A percentile compares a stretch with the other conserved stretches of the same genome.
Evolutionary conservation across 2,888 invertebrate species (phyloP).

Genomic region (Chalcis sispes): DNA sequence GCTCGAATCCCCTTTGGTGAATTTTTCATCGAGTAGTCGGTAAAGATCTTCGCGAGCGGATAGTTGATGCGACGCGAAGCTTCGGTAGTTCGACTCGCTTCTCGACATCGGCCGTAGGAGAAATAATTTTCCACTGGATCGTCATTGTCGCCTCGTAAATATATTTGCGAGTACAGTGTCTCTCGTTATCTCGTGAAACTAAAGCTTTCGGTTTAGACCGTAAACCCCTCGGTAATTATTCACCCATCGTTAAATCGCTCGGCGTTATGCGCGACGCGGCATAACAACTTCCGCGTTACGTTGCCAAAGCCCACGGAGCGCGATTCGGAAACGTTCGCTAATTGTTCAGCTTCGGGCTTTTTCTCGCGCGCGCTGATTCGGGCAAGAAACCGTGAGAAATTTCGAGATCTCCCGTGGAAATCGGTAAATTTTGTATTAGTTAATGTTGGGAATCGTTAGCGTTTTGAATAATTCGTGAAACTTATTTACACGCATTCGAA

Average conservation of each 20-base stretch:
- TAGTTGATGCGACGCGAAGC: not conserved
- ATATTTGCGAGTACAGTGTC: conserved; percentile 60
- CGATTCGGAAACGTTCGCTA: conserved; percentile 33
- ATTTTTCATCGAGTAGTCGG: too few relatives aligned
- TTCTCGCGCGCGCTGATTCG: not conserved
- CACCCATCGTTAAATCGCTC: conserved; percentile 73
- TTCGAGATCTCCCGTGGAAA: not conserved
- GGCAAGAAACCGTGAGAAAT: not conserved
- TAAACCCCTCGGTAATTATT: conserved; percentile 73
- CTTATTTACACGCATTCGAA: not conserved
- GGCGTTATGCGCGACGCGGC: conserved; percentile 68
- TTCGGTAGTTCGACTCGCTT: conserved; percentile 20
- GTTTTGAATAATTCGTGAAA: too few relatives aligned
- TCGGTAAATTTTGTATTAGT: too few relatives aligned
- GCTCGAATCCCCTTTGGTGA: too few relatives aligned
- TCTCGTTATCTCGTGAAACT: conserved; percentile 55
- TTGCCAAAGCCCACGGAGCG: conserved; percentile 24
- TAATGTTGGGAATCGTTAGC: too few relatives aligned
- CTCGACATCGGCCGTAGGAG: conserved; percentile 3
- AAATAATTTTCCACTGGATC: conserved; percentile 51
- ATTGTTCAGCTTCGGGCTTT: conserved; percentile 46
- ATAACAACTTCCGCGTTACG: conserved; percentile 65
- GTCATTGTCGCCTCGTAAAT: conserved; percentile 69
- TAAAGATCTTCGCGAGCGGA: too few relatives aligned
- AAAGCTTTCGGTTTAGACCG: conserved; percentile 67